Evolutionary conservation across 2,797 vertebrate species (phyloP).

Genomic region (Hoplostethus mediterraneus): DNA sequence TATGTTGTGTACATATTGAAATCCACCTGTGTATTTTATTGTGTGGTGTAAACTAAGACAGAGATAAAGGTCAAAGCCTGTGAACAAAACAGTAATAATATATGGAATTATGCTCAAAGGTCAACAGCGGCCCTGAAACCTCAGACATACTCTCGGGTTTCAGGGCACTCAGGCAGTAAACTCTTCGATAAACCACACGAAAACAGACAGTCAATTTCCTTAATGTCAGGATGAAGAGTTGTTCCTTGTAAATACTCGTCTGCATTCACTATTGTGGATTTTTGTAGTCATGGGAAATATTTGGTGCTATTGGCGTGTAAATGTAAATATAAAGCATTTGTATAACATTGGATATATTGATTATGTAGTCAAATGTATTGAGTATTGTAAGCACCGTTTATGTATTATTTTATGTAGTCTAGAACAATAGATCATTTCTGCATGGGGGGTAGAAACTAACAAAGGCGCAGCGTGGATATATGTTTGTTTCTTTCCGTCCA

Average conservation of each 20-base stretch:
- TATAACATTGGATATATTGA: constrained; percentile 17
- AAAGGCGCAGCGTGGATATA: constrained; percentile 4
- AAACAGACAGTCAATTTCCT: not conserved
- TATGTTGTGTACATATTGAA: constrained; percentile 17
- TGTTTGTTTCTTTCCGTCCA: constrained; percentile 27
- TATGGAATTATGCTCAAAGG: constrained; percentile 41
- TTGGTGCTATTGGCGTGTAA: constrained; percentile 13
- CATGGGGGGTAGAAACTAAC: constrained; percentile 43
- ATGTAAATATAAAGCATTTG: constrained; percentile 33
- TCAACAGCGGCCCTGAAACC: too few species aligned
- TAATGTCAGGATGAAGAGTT: too few species aligned
- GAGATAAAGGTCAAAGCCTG: constrained; percentile 6
- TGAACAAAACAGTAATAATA: constrained; percentile 25
- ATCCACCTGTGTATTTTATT: constrained; percentile 1
- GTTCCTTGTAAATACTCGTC: constrained; percentile 13
- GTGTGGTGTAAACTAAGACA: constrained; percentile 8
- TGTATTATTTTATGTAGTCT: constrained; percentile 28
- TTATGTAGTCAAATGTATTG: constrained; percentile 26
- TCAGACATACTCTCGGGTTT: not conserved
- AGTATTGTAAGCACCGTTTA: constrained; percentile 38
- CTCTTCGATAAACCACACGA: constrained; percentile 10
- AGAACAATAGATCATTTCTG: constrained; percentile 25
- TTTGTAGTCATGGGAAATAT: constrained; percentile 5
- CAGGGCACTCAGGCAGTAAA: constrained; percentile 8
- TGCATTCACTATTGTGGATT: constrained; percentile 10